Evolutionary conservation across 1,140 invertebrate genomes (phyloP), one percentile per base, ranked within the genome.

Genomic region (Zaprionus kolodkinae): DNA sequence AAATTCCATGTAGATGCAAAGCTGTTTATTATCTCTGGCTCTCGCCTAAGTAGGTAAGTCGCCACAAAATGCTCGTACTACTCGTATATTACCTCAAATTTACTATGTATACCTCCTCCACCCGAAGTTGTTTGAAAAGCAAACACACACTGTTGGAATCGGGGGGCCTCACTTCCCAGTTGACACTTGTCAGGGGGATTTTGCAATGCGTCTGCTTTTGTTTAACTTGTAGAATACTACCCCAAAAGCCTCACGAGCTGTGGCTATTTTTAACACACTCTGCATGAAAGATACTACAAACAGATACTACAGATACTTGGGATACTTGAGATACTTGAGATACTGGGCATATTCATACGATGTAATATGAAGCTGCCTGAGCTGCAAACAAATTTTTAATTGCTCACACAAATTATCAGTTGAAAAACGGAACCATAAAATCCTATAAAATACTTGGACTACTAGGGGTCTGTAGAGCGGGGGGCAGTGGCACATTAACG

Each of bases 341-440:
- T 43, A 15, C 40, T 15, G n/a, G n/a, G 40, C 6, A 45, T 15
- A 45, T 45, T 45, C n/a, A n/a, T n/a, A 2, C 40, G 40, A 7
- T 45, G n/a, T 45, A 45, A 45, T 45, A 45, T 45, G 6, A n/a
- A 45, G 5, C 38, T n/a, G 38, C 9, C 45, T 48, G n/a, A 69
- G 33, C 71, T n/a, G n/a, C 55, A 73, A 73, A 87, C 83, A 86
- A 82, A 87, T 77, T 83, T 82, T 66, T 62, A 87, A 79, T 86
- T 82, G 72, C 63, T 76, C 48, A 76, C 56, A 55, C 56, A 76
- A 69, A 72, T 79, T 79, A 84, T 79, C 81, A 69, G 59, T 36
- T 52, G 35, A 66, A 60, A 60, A 69, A 45, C 45, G 36, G 40
- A 69, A 55, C 61, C 68, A 71, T 86, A 79, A 86, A 87, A 27